Conservation (phyloP, 2,888 invertebrate genomes). For the Therioaphis trifolii region DNA sequence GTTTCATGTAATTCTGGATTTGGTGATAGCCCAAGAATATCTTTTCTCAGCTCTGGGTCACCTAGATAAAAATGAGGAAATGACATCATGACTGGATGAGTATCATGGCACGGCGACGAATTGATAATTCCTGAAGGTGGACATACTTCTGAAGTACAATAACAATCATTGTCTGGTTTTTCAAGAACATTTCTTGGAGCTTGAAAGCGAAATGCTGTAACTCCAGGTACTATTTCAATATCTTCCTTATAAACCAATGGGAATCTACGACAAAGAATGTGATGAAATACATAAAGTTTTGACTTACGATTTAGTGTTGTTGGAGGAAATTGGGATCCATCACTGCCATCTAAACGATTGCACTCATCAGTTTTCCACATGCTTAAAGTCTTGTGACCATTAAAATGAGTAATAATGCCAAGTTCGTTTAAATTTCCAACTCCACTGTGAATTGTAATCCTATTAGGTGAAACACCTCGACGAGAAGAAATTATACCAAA, state of each 20-base stretch:
- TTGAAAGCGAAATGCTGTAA: slow-evolving; percentile 74
- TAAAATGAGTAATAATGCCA: slow-evolving; percentile 75
- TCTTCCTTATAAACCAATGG: slow-evolving; percentile 76
- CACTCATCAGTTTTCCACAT: slow-evolving; percentile 79
- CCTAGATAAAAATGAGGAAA: slow-evolving; percentile 82
- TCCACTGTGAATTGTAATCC: slow-evolving; percentile 79
- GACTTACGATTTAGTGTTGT: slow-evolving; percentile 69
- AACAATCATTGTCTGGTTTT: slow-evolving; percentile 64
- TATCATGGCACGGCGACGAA: slow-evolving; percentile 69
- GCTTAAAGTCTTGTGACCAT: slow-evolving; percentile 72
- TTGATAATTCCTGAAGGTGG: slow-evolving; percentile 63
- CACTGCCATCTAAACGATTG: slow-evolving; percentile 78
- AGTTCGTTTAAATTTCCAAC: slow-evolving; percentile 74
- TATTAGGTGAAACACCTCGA: slow-evolving; percentile 70
- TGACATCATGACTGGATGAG: slow-evolving; percentile 78
- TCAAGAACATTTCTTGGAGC: slow-evolving; percentile 74
- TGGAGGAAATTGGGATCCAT: slow-evolving; percentile 78
- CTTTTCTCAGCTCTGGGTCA: slow-evolving; percentile 72
- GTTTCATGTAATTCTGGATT: slow-evolving; percentile 74
- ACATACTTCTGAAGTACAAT: slow-evolving; percentile 56
- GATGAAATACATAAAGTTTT: slow-evolving; percentile 75
- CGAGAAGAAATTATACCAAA: slow-evolving; percentile 47
- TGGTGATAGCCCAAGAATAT: slow-evolving; percentile 76
- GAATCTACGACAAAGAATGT: slow-evolving; percentile 78
- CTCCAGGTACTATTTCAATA: slow-evolving; percentile 69